phyloP scores from a whole-genome alignment of 2,888 invertebrate species.

The Drosophila melanosoma region DNA sequence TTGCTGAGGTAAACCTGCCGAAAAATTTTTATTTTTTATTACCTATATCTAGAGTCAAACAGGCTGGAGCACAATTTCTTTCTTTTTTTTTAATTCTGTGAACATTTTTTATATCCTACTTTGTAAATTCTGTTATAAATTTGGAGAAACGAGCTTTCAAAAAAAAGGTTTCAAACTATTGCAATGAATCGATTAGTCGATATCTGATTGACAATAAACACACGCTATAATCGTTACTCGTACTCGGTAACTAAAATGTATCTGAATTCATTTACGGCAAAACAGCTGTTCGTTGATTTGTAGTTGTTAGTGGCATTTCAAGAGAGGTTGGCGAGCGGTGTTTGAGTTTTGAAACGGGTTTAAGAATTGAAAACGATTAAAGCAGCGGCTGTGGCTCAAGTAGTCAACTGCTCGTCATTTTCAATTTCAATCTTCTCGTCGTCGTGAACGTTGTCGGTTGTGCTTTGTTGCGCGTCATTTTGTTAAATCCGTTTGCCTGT shows the following conservation, averaged over 20 bases:
- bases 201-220: constrained; percentile 23
- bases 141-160: background rate
- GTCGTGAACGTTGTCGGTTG: constrained; percentile 56
- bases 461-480: constrained; percentile 22
- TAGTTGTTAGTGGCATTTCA: constrained; percentile 25
- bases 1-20: constrained; percentile 25
- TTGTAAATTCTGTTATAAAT: background rate
- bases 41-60: background rate
- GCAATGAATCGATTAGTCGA: constrained; percentile 20
- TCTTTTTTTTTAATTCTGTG: background rate
- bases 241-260: constrained; percentile 3
- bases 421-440: constrained; percentile 57
- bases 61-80: background rate
- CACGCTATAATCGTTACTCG: constrained; percentile 14
- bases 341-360: constrained; percentile 57
- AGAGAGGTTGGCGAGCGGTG: constrained; percentile 41
- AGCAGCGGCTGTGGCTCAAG: constrained; percentile 39
- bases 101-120: background rate
- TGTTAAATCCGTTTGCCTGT: constrained; percentile 35
- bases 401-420: constrained; percentile 40
- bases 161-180: constrained; percentile 13
- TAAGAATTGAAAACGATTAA: constrained; percentile 57
- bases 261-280: constrained; percentile 5
- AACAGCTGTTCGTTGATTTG: constrained; percentile 49
- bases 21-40: background rate